Conservation (phyloP, 2,797 vertebrate genomes). For the Somateria mollissima region DNA sequence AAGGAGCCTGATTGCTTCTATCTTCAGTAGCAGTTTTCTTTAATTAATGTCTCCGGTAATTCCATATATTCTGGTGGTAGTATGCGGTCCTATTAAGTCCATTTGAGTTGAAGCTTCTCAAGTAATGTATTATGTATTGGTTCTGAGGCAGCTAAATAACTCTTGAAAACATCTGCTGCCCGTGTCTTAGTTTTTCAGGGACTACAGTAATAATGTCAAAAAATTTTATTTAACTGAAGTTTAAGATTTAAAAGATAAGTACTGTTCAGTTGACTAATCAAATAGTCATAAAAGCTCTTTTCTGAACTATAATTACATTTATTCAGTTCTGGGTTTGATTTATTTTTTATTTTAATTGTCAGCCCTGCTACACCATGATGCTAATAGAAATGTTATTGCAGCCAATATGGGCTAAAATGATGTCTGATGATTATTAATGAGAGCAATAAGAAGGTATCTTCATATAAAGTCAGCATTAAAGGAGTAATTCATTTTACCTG, state of each 20-base stretch:
- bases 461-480: constrained; percentile 87
- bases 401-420: constrained; percentile 86
- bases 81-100: neutral
- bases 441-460: constrained; percentile 93
- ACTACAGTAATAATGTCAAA: neutral
- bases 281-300: constrained; percentile 84
- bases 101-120: neutral
- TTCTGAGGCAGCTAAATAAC: neutral
- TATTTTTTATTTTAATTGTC: constrained; percentile 86
- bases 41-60: neutral
- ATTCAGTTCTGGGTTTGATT: constrained; percentile 81
- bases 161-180: neutral
- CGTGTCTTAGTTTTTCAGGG: constrained; percentile 11
- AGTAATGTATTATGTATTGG: neutral
- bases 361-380: constrained; percentile 80
- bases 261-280: constrained; percentile 80
- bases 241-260: constrained; percentile 74
- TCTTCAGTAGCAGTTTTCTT: neutral
- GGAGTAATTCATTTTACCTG: constrained; percentile 86
- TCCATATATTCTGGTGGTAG: neutral
- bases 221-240: constrained; percentile 60
- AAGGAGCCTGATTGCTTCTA: rapidly evolving
- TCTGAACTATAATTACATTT: constrained; percentile 82
- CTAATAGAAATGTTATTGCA: constrained; percentile 89
- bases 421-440: constrained; percentile 97